A percentile compares a stretch with the other conserved stretches of the same genome.
Evolutionary conservation across 1,140 invertebrate species (phyloP).

Genomic region (Teleogryllus occipitalis): DNA sequence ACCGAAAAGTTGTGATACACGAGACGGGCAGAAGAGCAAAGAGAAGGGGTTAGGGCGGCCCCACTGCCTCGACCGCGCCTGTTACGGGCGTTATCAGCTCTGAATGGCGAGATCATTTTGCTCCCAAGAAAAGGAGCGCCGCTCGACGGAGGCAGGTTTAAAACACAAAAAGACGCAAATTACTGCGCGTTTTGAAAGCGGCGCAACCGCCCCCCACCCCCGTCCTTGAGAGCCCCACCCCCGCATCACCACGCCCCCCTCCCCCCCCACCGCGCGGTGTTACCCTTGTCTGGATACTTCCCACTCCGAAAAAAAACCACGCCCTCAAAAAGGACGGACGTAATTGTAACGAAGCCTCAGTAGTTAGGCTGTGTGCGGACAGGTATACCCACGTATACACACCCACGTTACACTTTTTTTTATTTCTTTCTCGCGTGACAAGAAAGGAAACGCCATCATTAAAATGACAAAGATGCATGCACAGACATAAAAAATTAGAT

Average conservation of each 20-base stretch:
- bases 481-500: constrained; percentile 6
- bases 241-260: not conserved
- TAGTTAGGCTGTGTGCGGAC: not conserved
- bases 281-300: not conserved
- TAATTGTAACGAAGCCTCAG: not conserved
- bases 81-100: not conserved
- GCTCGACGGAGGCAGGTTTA: not conserved
- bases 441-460: not conserved
- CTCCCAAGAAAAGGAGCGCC: not conserved
- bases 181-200: not conserved
- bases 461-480: constrained; percentile 4
- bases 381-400: not conserved
- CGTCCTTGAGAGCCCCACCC: not conserved
- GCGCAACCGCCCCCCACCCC: not conserved
- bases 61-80: not conserved
- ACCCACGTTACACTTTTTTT: not conserved
- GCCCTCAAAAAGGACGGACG: not conserved
- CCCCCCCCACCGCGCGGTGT: no score
- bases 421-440: not conserved
- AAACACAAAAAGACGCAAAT: constrained; percentile 5
- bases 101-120: not conserved
- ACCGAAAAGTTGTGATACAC: no score
- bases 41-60: not conserved
- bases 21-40: no score
- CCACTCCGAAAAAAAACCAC: not conserved